phyloP scores from a whole-genome alignment of 2,888 invertebrate species.

The Dusona sp. region DNA sequence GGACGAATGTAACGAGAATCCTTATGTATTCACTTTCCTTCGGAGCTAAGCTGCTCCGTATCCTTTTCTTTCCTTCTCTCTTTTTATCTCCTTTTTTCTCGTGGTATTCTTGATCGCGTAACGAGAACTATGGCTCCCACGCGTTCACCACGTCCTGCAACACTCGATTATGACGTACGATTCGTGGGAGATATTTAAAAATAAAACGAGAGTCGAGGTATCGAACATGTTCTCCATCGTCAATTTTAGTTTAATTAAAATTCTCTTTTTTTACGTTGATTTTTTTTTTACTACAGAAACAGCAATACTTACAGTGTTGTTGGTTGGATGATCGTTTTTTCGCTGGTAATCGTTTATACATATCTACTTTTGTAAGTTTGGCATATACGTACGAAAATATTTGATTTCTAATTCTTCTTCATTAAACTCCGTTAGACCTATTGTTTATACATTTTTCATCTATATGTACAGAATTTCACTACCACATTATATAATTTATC shows the following conservation, averaged over 20 bases:
- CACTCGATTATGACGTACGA: slow-evolving; percentile 41
- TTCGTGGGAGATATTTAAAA: slow-evolving; percentile 23
- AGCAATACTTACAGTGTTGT: not conserved
- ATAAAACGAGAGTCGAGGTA: not conserved
- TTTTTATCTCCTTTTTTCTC: slow-evolving; percentile 18
- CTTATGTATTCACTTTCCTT: not conserved
- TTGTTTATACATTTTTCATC: not conserved
- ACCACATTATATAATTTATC: not conserved
- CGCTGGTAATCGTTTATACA: not conserved
- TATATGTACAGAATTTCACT: not conserved
- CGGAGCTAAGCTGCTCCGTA: not conserved
- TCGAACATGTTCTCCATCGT: not conserved
- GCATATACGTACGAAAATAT: not conserved
- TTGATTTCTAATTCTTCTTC: not conserved
- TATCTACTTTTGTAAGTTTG: not conserved
- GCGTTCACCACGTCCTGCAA: slow-evolving; percentile 26
- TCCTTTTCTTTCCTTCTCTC: slow-evolving; percentile 8
- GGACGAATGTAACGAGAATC: slow-evolving; percentile 23
- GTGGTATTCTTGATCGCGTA: slow-evolving; percentile 38
- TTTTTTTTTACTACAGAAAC: not conserved
- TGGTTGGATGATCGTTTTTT: not conserved
- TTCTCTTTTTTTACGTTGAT: not conserved
- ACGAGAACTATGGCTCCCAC: slow-evolving; percentile 60
- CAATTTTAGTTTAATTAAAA: not conserved
- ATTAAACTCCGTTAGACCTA: not conserved